Percentiles rank a stretch among this genome's conserved stretches.
phyloP scores from a whole-genome alignment of 2,888 invertebrate species.

The Leptinotarsa peninsularis region DNA sequence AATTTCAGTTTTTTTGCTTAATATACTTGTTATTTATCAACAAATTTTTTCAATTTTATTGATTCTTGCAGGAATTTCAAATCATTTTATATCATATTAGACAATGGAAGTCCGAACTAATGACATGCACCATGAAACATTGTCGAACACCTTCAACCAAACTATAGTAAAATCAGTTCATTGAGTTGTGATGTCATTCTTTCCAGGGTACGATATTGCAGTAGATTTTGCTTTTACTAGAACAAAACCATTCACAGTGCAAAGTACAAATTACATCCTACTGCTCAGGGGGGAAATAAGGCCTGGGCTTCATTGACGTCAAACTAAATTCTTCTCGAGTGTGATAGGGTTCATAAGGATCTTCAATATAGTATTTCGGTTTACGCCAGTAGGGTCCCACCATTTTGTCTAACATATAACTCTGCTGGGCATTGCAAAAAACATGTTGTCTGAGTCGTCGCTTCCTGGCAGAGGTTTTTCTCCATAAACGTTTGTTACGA shows the following conservation, averaged over 20 bases:
- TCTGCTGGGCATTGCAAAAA: constrained; percentile 83
- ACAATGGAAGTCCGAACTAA: too few species aligned
- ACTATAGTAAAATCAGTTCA: too few species aligned
- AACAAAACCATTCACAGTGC: not conserved
- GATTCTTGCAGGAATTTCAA: too few species aligned
- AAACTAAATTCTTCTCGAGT: constrained; percentile 76
- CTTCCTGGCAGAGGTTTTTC: constrained; percentile 72
- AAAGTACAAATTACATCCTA: not conserved
- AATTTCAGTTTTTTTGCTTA: too few species aligned
- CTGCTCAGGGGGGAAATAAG: constrained; percentile 60
- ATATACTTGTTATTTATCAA: too few species aligned
- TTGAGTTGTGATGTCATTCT: too few species aligned
- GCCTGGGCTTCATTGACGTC: constrained; percentile 74
- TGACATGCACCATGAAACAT: too few species aligned
- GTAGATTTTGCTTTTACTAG: not conserved
- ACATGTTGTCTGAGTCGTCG: constrained; percentile 81
- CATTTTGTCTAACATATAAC: constrained; percentile 89
- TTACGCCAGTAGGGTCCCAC: constrained; percentile 86
- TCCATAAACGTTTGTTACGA: constrained; percentile 81
- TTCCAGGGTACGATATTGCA: too few species aligned
- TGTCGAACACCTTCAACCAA: too few species aligned
- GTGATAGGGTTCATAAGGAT: constrained; percentile 92
- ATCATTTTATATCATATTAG: too few species aligned
- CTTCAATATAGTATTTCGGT: constrained; percentile 88
- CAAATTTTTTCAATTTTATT: too few species aligned